These are phyloP conservation scores for Opisthograptis luteolata DNA, from an alignment of 2,888 invertebrate genomes.

Conservation along the genomic window DNA sequence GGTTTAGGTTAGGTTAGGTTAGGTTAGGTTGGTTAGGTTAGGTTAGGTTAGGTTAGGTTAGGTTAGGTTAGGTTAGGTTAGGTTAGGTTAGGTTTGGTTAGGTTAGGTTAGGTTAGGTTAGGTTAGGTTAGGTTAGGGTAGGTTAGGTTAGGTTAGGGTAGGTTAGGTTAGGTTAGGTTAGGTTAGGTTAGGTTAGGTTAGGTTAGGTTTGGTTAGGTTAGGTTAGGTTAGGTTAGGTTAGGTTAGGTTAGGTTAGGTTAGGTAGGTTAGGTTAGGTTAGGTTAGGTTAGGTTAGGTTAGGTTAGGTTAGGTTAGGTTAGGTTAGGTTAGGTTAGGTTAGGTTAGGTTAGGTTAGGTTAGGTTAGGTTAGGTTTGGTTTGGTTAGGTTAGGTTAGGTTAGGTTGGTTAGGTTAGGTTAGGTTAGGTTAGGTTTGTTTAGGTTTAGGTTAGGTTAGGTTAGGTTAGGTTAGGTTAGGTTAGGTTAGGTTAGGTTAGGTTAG, in stretches of 20 bases:
- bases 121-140: background rate
- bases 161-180: slow-evolving; percentile 23
- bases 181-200: slow-evolving; percentile 16
- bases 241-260: slow-evolving; percentile 13
- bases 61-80: slow-evolving; percentile 25
- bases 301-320: slow-evolving; percentile 3
- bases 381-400: slow-evolving; percentile 23
- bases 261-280: background rate
- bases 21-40: background rate
- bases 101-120: slow-evolving; percentile 25
- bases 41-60: slow-evolving; percentile 7
- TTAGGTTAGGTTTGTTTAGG: slow-evolving; percentile 23
- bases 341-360: slow-evolving; percentile 7
- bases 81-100: background rate
- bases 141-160: slow-evolving; percentile 26
- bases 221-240: slow-evolving; percentile 18
- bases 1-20: background rate
- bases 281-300: slow-evolving; percentile 24
- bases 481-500: slow-evolving; percentile 27
- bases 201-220: slow-evolving; percentile 13
- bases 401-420: slow-evolving; percentile 4
- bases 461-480: slow-evolving; percentile 24
- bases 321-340: slow-evolving; percentile 10
- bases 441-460: slow-evolving; percentile 24
- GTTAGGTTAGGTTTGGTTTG: slow-evolving; percentile 18